These are phyloP conservation scores for Anarhynchus alexandrinus DNA, from an alignment of 2,113 vertebrate genomes.

Conservation along the genomic window DNA sequence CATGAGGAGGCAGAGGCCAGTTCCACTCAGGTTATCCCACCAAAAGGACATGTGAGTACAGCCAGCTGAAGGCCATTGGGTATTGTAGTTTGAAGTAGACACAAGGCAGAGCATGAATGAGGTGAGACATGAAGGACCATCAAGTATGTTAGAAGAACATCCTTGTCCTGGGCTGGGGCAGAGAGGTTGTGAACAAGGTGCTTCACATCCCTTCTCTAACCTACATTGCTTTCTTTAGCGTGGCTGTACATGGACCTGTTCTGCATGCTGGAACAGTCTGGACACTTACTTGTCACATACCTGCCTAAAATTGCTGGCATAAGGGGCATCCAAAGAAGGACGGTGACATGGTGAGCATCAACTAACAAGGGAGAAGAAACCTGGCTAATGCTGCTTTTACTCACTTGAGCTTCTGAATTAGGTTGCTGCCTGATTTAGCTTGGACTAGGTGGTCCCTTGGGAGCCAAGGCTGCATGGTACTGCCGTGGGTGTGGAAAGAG, in stretches of 20 bases:
- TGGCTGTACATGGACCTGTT: neutral
- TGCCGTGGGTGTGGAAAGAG: neutral
- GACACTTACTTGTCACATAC: neutral
- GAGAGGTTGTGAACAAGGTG: neutral
- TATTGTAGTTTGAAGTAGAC: neutral
- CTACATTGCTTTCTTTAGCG: neutral
- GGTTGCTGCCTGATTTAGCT: neutral
- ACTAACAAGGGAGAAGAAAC: neutral
- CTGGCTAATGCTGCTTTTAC: neutral
- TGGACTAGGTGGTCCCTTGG: rapidly evolving
- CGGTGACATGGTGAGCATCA: neutral
- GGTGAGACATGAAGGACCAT: neutral
- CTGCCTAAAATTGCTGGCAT: neutral
- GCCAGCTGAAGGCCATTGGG: neutral
- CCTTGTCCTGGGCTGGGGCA: neutral
- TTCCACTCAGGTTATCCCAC: neutral
- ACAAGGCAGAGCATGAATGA: neutral
- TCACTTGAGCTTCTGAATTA: neutral
- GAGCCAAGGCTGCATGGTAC: neutral
- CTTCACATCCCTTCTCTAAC: neutral
- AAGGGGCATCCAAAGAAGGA: neutral
- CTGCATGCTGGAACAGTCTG: neutral
- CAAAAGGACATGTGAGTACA: neutral
- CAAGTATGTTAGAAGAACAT: neutral
- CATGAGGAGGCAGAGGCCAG: neutral